Conservation (phyloP, 2,113 vertebrate species). For the Colistium nudipinnis region DNA sequence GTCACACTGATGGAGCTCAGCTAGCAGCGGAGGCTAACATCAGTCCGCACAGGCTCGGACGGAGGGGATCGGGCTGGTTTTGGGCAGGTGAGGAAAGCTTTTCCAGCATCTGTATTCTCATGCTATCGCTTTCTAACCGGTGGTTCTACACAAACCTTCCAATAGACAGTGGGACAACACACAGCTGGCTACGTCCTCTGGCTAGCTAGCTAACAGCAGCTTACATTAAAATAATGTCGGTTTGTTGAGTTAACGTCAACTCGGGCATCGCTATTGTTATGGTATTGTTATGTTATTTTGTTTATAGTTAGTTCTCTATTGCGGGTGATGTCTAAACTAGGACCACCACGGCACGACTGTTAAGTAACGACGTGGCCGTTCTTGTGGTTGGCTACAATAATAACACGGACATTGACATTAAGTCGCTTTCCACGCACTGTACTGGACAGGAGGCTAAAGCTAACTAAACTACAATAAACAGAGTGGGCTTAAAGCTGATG, state of each 20-base stretch:
- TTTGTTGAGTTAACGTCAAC: background rate
- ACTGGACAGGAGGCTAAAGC: background rate
- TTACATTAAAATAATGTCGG: constrained; percentile 19
- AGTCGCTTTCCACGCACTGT: too few relatives aligned
- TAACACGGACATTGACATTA: too few relatives aligned
- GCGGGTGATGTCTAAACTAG: too few relatives aligned
- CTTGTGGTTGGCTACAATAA: background rate
- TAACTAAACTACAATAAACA: too few relatives aligned
- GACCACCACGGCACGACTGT: background rate
- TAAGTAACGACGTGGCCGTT: background rate
- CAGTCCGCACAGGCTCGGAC: constrained; percentile 60
- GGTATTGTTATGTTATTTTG: background rate
- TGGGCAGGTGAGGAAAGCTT: constrained; percentile 53
- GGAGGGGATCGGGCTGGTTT: constrained; percentile 39
- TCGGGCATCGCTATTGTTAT: background rate
- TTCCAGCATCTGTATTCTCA: background rate
- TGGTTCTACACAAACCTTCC: background rate
- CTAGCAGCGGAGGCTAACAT: constrained; percentile 51
- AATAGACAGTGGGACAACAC: background rate
- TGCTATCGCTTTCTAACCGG: background rate
- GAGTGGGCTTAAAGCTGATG: too few relatives aligned
- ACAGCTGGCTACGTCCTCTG: background rate
- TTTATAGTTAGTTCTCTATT: background rate
- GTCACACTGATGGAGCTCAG: constrained; percentile 30
- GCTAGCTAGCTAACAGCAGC: constrained; percentile 24